These are phyloP conservation scores for Chrysolina haemoptera DNA, from an alignment of 2,888 invertebrate species.

Conservation along the genomic window DNA sequence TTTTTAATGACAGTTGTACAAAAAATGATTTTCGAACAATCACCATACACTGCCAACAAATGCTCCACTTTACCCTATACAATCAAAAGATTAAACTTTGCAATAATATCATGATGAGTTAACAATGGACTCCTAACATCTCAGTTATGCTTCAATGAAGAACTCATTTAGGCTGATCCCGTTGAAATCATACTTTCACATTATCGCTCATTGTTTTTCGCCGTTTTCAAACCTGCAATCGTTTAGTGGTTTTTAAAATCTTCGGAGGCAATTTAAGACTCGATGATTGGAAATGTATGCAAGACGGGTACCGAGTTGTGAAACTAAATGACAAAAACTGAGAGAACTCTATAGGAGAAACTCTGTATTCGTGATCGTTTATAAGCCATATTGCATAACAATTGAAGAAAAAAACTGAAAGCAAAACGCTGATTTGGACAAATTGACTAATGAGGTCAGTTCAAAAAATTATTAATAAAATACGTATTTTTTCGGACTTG, in stretches of 20 bases:
- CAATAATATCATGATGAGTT: slow-evolving; percentile 8
- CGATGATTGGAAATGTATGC: background rate
- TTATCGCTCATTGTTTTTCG: background rate
- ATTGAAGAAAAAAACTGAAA: no score
- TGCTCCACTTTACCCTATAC: background rate
- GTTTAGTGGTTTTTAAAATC: background rate
- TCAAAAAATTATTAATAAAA: no score
- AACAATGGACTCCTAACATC: background rate
- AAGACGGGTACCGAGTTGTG: background rate
- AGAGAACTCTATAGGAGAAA: no score
- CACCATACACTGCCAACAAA: background rate
- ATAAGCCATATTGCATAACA: no score
- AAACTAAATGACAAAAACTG: no score
- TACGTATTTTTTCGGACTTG: no score
- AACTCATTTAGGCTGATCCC: background rate
- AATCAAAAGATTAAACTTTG: background rate
- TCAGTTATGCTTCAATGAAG: slow-evolving; percentile 4
- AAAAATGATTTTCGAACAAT: background rate
- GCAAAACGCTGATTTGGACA: no score
- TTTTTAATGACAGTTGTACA: no score
- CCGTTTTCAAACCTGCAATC: background rate
- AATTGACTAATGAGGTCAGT: no score
- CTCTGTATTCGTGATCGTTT: no score
- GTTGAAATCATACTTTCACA: slow-evolving; percentile 4
- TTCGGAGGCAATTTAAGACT: background rate